phyloP scores from a whole-genome alignment of 2,888 invertebrate genomes.

The Danaus chrysippus region DNA sequence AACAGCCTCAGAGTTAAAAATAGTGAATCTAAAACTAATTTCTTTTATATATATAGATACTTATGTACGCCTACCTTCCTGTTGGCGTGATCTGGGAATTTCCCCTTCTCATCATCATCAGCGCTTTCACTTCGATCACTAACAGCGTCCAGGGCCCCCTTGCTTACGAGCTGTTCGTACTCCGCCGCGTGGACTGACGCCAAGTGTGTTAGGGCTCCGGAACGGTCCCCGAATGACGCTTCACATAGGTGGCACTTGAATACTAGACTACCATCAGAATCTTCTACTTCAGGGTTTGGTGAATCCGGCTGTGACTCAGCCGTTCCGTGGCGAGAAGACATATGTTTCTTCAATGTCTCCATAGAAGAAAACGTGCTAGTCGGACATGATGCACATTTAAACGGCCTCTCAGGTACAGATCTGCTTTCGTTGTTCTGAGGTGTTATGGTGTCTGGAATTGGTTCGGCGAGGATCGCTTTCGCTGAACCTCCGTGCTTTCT shows the following conservation, averaged over 20 bases:
- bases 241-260: slow-evolving; percentile 97
- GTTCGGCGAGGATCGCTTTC: slow-evolving; percentile 64
- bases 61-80: slow-evolving; percentile 83
- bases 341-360: slow-evolving; percentile 88
- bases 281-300: slow-evolving; percentile 56
- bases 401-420: slow-evolving; percentile 87
- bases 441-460: slow-evolving; percentile 53
- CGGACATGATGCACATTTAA: slow-evolving; percentile 88
- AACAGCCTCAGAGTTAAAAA: no score
- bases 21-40: no score
- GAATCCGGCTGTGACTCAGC: slow-evolving; percentile 69
- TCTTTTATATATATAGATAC: no score
- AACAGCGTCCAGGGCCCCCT: slow-evolving; percentile 82
- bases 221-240: slow-evolving; percentile 88
- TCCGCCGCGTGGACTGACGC: slow-evolving; percentile 86
- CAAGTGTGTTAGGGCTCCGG: slow-evolving; percentile 90
- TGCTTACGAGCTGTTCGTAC: slow-evolving; percentile 89
- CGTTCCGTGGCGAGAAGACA: slow-evolving; percentile 83
- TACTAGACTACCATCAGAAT: slow-evolving; percentile 81
- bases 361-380: slow-evolving; percentile 90
- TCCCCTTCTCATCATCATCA: slow-evolving; percentile 84
- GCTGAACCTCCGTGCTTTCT: slow-evolving; percentile 86
- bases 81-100: slow-evolving; percentile 92
- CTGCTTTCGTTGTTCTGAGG: slow-evolving; percentile 71
- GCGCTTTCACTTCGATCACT: slow-evolving; percentile 83